Evolutionary conservation across 35 echinoderm and acorn worm genomes (phyloP), one percentile per base, ranked within the genome.

Genomic region (Patiria miniata): DNA sequence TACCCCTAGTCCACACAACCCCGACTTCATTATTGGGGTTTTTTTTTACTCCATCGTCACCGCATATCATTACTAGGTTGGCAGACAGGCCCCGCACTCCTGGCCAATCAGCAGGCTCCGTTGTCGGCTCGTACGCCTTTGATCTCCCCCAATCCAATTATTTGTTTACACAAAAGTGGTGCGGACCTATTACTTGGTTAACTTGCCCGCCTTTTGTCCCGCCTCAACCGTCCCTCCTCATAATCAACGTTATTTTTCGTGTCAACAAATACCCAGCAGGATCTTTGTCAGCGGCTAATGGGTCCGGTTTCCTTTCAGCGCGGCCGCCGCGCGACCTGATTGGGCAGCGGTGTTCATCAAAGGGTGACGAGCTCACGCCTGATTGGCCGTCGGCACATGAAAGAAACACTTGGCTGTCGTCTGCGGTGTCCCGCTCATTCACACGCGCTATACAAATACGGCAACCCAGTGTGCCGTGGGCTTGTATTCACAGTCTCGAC

Each of bases 121-220:
- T 54, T 84, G 81, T 59, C 81, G 68, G 85, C 69, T 14, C 37
- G 68, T 51, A 33, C 68, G 7, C 81, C 88, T 90, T 90, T 90
- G 88, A 90, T 90, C 60, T 51, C 44, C 39, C 23, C 39, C 59
- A 90, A 90, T 90, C 88, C 88, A 90, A 90, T 90, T 90, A 90
- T 90, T 90, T 90, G 88, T 90, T 90, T 90, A 90, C 81, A 90
- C 88, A 90, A 90, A 90, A 90, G 81, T 90, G 88, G 88, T 82
- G 83, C 80, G 68, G 42, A 68, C 61, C 88, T 90, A 90, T 90
- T 90, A 90, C 88, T 90, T 90, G 58, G 83, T 90, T 90, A 84
- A 84, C 80, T 90, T 90, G 80, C 61, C 88, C 88, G 88, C 88
- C 88, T 82, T 84, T 90, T 90, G 88, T 90, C 83, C 88, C 88